Base-by-base conservation (phyloP, 2,888 invertebrate species). In the Ectemnius continuus region DNA sequence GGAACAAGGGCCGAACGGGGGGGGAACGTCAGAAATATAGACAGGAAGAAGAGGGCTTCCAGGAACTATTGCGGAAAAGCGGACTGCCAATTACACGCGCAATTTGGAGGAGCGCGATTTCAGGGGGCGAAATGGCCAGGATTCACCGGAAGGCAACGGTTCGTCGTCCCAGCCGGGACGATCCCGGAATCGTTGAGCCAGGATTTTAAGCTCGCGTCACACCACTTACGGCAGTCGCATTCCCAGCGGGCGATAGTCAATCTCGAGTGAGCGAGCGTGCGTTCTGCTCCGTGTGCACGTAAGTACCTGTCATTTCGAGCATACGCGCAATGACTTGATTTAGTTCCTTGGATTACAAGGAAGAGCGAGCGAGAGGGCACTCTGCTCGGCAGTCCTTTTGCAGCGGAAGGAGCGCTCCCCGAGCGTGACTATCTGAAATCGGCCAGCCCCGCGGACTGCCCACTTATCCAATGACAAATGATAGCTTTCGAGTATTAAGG, bases 361-460 rank as follows among this genome's bases (percentile, higher is more conserved):
- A 45, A 61, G 65, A 58, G 36, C 5, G 36, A 36, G 36, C 28
- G 67, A 71, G 56, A 61, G 57, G 61, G 65, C 59, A 3, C 3
- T 36, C 36, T 36, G 36, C 5, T 8, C 36, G 36, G 36, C 8
- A 36, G 56, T 52, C 46, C 58, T 52, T 66, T 70, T 62, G 61
- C 20, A 69, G 45, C 26, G 56, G 61, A 28, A 60, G 61, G 56
- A 16, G 57, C 59, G 57, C 58, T 46, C 72, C 71, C 8, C 36
- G 68, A 76, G 76, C 77, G 76, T 77, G 76, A 77, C 77, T 77
- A 77, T 77, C 77, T 77, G 46, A 67, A 66, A 77, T 77, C 77
- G 67, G 5, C 60, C 63, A 23, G 26, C 62, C 69, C 62, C 70
- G 67, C 76, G 75, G 67, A 75, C 65, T 75, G 67, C n/a, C 70